Evolutionary conservation across 1,140 invertebrate species (phyloP), one percentile per base, ranked within the genome.

Genomic region (Drosophila miranda): DNA sequence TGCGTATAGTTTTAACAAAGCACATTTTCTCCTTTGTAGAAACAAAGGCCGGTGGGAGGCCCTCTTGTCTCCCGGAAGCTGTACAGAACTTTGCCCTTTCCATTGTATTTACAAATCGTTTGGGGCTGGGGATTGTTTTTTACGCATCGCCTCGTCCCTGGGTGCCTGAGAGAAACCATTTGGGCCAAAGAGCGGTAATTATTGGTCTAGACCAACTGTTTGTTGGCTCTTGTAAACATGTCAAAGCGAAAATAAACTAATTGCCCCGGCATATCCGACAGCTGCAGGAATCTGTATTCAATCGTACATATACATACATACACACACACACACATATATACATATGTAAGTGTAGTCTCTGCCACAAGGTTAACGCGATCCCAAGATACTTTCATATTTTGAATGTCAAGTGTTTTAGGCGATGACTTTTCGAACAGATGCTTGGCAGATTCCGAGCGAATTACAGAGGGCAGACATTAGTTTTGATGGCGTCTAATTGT

Each of bases 201-300:
- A 57, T 57, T 52, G 43, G 59, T 52, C 48, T 70, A 34, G 57
- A 48, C 68, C 51, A 28, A 62, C 44, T 4, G 68, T 28, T 50
- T 50, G 34, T 70, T 43, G 52, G 60, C 30, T 71, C 67, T 56
- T 87, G 82, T 86, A 86, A 86, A 86, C 82, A 75, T 87, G 81
- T 74, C 81, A 87, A 71, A 63, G 58, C 52, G 72, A 76, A 73
- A 61, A 78, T 28, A 75, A 79, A 79, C 72, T 75, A 83, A 78
- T 73, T 70, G 59, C 72, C 44, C 57, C 63, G 71, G 52, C 49
- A 72, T 61, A 75, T 69, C 69, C 82, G 64, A 86, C 81, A 86
- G 81, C 81, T 86, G 81, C 81, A 59, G 53, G 55, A 81, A 80
- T 79, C 75, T 83, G 79, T 58, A 28, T 51, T 41, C 48, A 69